Conservation (phyloP, 2,113 vertebrate species). For the Pseudopodoces humilis region DNA sequence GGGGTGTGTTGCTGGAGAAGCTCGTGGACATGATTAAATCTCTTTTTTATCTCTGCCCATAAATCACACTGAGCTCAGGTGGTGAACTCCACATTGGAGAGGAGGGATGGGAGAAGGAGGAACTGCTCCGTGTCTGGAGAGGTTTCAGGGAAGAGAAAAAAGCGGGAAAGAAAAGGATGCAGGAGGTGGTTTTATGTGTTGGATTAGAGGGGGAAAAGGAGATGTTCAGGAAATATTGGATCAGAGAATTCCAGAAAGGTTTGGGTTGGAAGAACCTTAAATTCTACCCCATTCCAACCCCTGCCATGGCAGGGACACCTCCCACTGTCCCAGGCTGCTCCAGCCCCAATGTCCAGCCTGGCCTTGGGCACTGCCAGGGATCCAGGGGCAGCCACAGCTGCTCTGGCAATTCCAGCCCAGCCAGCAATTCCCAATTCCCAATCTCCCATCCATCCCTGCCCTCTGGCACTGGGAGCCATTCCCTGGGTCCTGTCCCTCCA, state of each 20-base stretch:
- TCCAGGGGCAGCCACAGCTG: not conserved
- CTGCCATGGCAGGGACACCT: not conserved
- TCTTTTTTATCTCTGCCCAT: not conserved
- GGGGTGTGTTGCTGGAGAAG: not conserved
- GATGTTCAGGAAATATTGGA: fast-evolving
- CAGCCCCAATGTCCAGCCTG: fast-evolving
- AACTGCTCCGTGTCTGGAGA: too few species aligned
- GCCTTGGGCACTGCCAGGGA: not conserved
- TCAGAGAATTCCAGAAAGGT: too few species aligned
- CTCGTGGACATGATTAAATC: constrained; percentile 7
- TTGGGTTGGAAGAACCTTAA: not conserved
- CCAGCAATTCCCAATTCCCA: not conserved
- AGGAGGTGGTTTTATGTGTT: not conserved
- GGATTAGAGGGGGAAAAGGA: not conserved
- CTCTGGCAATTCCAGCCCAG: not conserved
- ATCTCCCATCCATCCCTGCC: not conserved
- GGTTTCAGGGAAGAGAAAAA: not conserved
- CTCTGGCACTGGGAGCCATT: not conserved
- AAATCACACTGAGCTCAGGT: not conserved
- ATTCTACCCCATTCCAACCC: fast-evolving
- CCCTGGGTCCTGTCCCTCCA: not conserved
- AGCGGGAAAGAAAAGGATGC: not conserved
- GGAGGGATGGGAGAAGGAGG: not conserved
- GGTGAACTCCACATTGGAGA: not conserved
- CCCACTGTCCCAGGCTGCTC: not conserved